Base-by-base conservation (phyloP, 2,797 vertebrate genomes). In the Sternarchorhynchus goeldii region DNA sequence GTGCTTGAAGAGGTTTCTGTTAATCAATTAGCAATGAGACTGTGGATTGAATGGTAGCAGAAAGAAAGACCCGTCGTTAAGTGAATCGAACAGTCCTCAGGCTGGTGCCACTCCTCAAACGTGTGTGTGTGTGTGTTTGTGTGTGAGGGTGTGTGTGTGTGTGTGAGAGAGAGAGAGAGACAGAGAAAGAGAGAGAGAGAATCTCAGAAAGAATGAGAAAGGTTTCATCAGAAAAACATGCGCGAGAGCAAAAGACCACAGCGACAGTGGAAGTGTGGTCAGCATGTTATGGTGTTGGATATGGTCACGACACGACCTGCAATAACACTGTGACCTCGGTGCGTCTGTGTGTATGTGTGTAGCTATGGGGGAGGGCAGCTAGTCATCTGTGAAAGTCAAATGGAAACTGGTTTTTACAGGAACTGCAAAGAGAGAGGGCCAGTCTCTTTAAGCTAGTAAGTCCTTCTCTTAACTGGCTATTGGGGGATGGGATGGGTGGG, bases 51-150 rank as follows among this genome's bases (percentile, higher is more conserved):
- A 72, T 14, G 34, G 73, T 76, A 85, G 80, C 85, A 87, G 73
- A 80, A 80, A 72, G 12, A 66, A 86, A 83, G 62, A 80, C 79
- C 14, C 34, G 84, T 88, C 88, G 92, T 88, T 86, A 82, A 90
- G 84, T 81, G 82, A 87, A 87, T 91, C 88, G 91, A 86, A 86
- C 83, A 88, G 89, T 88, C 82, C 82, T 85, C 73, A 58, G 82
- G 87, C 34, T 31, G 84, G 84, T 5, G 34, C 78, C 85, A 79
- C 85, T 86, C 81, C 76, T 84, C 84, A 78, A 71, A 36, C 34
- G 6, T 36, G 34, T 7, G 34, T 7, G 6, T 36, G 34, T 36
- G 34, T 36, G 34, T 36, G 34, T 36, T 4, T 36, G 76, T 82
- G 81, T 70, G 78, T 76, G 73, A 31, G 85, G 16, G 58, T 16